Conservation (phyloP, 2,113 vertebrate species). For the Notarius lentiginosus region DNA sequence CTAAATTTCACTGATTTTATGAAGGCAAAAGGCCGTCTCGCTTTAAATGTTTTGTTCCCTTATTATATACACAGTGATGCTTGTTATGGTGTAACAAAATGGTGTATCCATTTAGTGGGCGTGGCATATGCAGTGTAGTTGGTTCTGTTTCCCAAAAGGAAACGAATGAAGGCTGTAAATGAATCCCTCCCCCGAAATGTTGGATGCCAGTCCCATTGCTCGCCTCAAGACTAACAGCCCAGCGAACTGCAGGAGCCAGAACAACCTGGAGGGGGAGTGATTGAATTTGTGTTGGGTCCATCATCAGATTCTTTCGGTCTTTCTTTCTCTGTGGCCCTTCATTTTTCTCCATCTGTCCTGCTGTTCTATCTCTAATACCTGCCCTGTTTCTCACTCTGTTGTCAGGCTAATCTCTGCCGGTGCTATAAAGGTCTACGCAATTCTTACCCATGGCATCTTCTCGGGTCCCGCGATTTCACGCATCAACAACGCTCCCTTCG, state of each 20-base stretch:
- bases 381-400: neutral
- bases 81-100: neutral
- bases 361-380: neutral
- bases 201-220: neutral
- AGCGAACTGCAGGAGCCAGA: too few species aligned
- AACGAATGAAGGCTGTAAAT: neutral
- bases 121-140: neutral
- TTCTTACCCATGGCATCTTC: slow-evolving; percentile 95
- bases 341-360: neutral
- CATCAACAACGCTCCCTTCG: slow-evolving; percentile 96
- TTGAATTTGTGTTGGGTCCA: neutral
- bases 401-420: slow-evolving; percentile 91
- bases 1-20: too few species aligned
- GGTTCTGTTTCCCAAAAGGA: neutral
- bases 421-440: slow-evolving; percentile 96
- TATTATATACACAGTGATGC: neutral
- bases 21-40: too few species aligned
- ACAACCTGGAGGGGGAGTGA: neutral
- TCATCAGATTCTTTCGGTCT: neutral
- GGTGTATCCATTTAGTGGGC: neutral
- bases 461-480: slow-evolving; percentile 96
- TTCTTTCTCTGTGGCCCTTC: too few species aligned
- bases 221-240: neutral
- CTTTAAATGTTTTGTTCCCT: too few species aligned
- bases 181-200: neutral